Base-by-base conservation (phyloP, 2,888 invertebrate species). In the Nemotelus nigrinus region DNA sequence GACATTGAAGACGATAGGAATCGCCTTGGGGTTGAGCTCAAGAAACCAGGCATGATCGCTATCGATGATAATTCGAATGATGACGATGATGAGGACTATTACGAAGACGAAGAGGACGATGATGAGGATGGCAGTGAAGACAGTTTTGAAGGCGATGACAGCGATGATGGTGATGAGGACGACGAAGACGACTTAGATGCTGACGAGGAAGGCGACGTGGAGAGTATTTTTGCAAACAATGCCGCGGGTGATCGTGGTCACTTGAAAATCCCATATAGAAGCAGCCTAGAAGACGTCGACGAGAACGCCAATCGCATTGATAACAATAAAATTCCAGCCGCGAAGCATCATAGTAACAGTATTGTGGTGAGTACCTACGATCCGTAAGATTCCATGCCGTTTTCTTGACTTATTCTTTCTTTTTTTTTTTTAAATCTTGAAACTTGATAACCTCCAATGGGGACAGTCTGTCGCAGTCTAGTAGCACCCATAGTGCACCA, bases 301-400 rank as follows among this genome's bases (percentile, higher is more conserved):
- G 82, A 86, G 65, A 81, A 85, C 78, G 80, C 85, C 68, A 80
- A 85, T 80, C 79, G 85, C 80, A 80, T 86, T 82, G 81, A 88
- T 80, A 68, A 85, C 81, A 81, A 86, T 80, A 83, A 88, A 80
- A 81, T 82, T 83, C 87, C 82, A 84, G 88, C 81, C 84, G 87
- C 81, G 84, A 84, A 78, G 85, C 85, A 80, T 58, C 80, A 57
- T n/a, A 76, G 63, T 48, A 65, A 67, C 60, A 72, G 53, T 55
- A 74, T 50, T 48, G 55, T 71, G 7, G 63, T 60, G 48, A 74
- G 58, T 60, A 60, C 57, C 44, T 44, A 10, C n/a, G 25, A 45
- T 6, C 39, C 41, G 63, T 55, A 68, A 68, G 68, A 68, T 68
- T 39, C 50, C 8, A 25, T 6, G 6, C 6, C 45, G 50, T 70